Conservation (phyloP, 2,113 vertebrate species). For the Zosterops japonicus region DNA sequence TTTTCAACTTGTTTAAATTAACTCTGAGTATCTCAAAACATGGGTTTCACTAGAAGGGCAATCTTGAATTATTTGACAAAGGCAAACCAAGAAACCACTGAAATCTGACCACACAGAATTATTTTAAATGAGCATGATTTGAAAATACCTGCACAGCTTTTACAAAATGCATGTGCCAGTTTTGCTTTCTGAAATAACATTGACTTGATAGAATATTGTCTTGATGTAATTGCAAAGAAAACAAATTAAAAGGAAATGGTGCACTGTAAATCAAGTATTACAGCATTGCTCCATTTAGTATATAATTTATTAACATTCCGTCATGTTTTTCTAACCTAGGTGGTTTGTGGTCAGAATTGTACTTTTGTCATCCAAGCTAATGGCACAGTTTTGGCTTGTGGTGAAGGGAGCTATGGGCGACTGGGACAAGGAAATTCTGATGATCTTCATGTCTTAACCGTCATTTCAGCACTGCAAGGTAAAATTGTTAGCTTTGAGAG, state of each 20-base stretch:
- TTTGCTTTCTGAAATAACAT: background rate
- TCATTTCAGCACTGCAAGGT: slow-evolving; percentile 85
- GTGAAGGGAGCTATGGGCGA: slow-evolving; percentile 84
- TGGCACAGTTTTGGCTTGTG: slow-evolving; percentile 83
- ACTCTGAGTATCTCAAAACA: background rate
- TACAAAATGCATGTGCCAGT: fast-evolving
- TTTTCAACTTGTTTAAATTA: background rate
- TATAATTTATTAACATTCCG: background rate
- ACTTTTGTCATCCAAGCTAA: slow-evolving; percentile 86
- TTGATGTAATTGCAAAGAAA: background rate
- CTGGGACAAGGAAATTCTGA: slow-evolving; percentile 86
- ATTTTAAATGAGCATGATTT: background rate
- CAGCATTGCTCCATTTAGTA: background rate
- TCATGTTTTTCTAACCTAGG: slow-evolving; percentile 58
- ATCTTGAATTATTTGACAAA: background rate
- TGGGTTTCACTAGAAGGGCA: background rate
- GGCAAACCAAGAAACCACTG: background rate
- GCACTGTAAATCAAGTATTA: background rate
- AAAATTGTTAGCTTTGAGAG: background rate
- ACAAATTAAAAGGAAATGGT: background rate
- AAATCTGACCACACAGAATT: background rate
- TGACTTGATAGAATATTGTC: background rate
- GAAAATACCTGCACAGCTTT: background rate
- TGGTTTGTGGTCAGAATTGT: slow-evolving; percentile 85
- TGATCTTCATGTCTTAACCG: slow-evolving; percentile 83